Conservation (phyloP, 2,113 vertebrate species). For the Notarius lentiginosus region DNA sequence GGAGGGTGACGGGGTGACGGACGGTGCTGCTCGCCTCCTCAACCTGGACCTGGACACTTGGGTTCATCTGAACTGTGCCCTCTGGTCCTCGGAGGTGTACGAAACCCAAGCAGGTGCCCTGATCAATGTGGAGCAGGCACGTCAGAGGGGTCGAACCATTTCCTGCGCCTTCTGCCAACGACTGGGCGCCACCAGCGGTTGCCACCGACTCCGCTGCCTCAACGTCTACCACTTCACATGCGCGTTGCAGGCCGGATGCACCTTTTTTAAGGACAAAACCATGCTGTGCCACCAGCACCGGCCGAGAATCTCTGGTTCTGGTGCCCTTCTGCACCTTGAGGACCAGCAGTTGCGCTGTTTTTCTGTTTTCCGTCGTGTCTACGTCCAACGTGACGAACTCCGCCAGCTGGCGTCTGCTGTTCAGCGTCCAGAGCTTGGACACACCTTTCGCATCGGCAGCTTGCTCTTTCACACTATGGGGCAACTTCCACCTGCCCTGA, state of each 20-base stretch:
- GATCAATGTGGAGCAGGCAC: conserved; percentile 92
- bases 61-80: conserved; percentile 96
- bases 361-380: conserved; percentile 92
- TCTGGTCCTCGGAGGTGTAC: conserved; percentile 97
- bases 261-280: conserved; percentile 98
- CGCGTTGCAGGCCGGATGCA: conserved; percentile 94
- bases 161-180: conserved; percentile 93
- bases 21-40: conserved; percentile 91
- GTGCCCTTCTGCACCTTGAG: conserved; percentile 71
- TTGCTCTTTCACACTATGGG: conserved; percentile 89
- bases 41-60: conserved; percentile 95
- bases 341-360: conserved; percentile 94
- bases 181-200: conserved; percentile 91
- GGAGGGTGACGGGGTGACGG: conserved; percentile 89
- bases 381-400: conserved; percentile 91
- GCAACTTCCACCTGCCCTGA: conserved; percentile 89
- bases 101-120: conserved; percentile 98
- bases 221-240: conserved; percentile 99
- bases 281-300: conserved; percentile 97
- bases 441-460: conserved; percentile 94
- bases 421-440: conserved; percentile 87
- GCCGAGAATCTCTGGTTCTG: conserved; percentile 75
- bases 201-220: conserved; percentile 92
- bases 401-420: conserved; percentile 91
- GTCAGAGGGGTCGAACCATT: conserved; percentile 85